Conservation (phyloP, 2,888 invertebrate species). For the Drosophila acutilabella region DNA sequence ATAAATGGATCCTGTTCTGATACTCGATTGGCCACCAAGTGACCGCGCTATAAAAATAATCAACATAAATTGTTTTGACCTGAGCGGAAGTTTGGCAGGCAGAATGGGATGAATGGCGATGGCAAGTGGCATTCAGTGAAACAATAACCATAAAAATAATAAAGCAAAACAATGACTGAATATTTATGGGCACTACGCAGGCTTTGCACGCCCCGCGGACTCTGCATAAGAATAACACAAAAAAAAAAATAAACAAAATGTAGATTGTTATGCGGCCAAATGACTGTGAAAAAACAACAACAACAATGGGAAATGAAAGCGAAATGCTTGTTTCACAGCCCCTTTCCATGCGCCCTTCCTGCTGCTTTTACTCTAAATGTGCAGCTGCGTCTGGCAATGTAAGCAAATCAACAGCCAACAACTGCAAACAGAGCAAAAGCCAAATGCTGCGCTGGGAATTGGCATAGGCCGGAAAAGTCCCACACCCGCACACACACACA, state of each 20-base stretch:
- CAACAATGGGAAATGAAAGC: slow-evolving; percentile 28
- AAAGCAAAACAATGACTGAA: slow-evolving; percentile 78
- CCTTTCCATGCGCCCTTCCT: not conserved
- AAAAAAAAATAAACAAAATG: slow-evolving; percentile 24
- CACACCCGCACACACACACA: slow-evolving; percentile 21
- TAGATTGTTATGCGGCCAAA: slow-evolving; percentile 67
- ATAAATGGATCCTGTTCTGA: slow-evolving; percentile 69
- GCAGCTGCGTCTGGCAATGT: slow-evolving; percentile 68
- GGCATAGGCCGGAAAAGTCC: slow-evolving; percentile 43
- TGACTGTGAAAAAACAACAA: slow-evolving; percentile 63
- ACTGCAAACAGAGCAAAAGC: slow-evolving; percentile 64
- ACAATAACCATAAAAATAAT: slow-evolving; percentile 80
- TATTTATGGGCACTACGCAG: slow-evolving; percentile 67
- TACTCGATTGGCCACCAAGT: slow-evolving; percentile 72
- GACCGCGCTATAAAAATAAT: slow-evolving; percentile 80
- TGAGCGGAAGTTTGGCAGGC: slow-evolving; percentile 7
- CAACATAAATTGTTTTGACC: slow-evolving; percentile 72
- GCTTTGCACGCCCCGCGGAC: slow-evolving; percentile 15
- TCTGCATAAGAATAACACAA: slow-evolving; percentile 21
- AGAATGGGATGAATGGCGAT: not conserved
- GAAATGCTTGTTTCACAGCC: slow-evolving; percentile 39
- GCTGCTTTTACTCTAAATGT: slow-evolving; percentile 44
- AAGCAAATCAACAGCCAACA: slow-evolving; percentile 71
- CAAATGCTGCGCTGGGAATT: slow-evolving; percentile 71
- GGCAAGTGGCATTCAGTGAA: slow-evolving; percentile 46